These are phyloP conservation scores for Achlya flavicornis DNA, from an alignment of 2,888 invertebrate genomes.

Conservation along the genomic window DNA sequence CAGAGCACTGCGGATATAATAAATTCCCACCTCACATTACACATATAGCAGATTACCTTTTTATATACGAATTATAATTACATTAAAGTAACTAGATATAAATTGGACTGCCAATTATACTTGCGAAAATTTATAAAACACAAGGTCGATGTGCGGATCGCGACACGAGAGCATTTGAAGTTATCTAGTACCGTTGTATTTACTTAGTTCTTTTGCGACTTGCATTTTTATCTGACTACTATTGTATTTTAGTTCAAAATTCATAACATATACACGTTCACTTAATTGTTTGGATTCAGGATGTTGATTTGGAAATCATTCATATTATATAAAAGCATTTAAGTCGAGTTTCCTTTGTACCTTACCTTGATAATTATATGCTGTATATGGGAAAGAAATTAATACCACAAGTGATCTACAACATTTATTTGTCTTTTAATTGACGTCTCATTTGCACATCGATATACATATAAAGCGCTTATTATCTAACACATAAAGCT, in stretches of 20 bases:
- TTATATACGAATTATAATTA: conserved; percentile 1
- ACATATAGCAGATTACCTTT: no score
- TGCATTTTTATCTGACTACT: not conserved
- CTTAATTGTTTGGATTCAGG: conserved; percentile 8
- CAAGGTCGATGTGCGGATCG: conserved; percentile 10
- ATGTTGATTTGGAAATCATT: conserved; percentile 6
- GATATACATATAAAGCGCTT: conserved; percentile 25
- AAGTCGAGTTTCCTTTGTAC: no score
- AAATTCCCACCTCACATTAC: no score
- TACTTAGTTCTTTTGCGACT: not conserved
- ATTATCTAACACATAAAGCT: conserved; percentile 9
- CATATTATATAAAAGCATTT: not conserved
- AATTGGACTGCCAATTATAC: conserved; percentile 6
- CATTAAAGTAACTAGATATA: not conserved
- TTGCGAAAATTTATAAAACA: conserved; percentile 13
- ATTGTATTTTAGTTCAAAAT: not conserved
- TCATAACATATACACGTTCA: not conserved
- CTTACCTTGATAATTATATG: no score
- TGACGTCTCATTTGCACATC: conserved; percentile 36
- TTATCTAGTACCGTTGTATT: not conserved
- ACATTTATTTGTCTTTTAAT: conserved; percentile 50
- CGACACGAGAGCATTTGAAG: not conserved
- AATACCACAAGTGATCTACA: not conserved
- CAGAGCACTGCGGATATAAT: no score
- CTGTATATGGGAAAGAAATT: not conserved